Evolutionary conservation across 2,797 vertebrate species (phyloP).

Genomic region (Trichosurus vulpecula): DNA sequence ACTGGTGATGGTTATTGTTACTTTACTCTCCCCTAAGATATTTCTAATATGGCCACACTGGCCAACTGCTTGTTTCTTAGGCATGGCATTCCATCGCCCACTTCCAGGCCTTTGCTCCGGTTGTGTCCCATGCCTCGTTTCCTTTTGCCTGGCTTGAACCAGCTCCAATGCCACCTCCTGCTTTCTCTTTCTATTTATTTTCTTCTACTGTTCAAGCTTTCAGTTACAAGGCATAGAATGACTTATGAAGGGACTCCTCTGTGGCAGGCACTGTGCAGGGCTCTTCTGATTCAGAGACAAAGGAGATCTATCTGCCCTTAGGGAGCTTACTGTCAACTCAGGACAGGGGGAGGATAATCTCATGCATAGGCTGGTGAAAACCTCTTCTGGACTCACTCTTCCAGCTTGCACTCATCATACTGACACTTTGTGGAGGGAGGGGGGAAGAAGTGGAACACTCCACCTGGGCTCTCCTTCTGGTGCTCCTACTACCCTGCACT

Average conservation of each 20-base stretch:
- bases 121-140: no score
- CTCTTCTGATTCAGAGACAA: accelerated
- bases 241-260: no score
- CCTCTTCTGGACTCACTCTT: not conserved
- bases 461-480: no score
- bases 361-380: not conserved
- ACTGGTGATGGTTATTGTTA: not conserved
- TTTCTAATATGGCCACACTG: not conserved
- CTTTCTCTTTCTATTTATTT: no score
- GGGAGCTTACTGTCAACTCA: not conserved
- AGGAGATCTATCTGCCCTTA: not conserved
- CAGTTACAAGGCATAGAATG: no score
- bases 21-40: not conserved
- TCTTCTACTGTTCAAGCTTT: no score
- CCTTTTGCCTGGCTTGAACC: no score
- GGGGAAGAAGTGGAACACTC: not conserved
- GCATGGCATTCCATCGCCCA: not conserved
- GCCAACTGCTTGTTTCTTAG: no score
- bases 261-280: no score
- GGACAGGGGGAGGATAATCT: not conserved
- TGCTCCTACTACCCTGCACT: no score
- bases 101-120: not conserved
- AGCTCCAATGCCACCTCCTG: not conserved
- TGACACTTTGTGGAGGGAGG: no score
- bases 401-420: not conserved